phyloP scores from a whole-genome alignment of 2,888 invertebrate species.

The Sclerodermus sp. region DNA sequence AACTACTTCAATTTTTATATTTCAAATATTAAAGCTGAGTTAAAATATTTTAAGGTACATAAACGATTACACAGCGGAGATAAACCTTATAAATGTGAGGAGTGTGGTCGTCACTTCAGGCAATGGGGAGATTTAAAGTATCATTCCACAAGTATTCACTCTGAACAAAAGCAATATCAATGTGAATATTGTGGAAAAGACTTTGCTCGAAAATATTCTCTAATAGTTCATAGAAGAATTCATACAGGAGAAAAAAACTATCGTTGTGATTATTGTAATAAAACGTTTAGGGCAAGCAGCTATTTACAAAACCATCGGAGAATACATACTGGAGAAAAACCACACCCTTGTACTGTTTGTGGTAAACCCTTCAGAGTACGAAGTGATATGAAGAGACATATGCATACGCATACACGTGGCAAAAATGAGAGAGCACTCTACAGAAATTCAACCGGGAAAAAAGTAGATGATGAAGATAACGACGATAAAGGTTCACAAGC shows the following conservation, averaged over 20 bases:
- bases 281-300: conserved; percentile 82
- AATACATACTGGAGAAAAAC: conserved; percentile 84
- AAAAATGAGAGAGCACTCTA: conserved; percentile 38
- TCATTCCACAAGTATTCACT: conserved; percentile 81
- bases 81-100: conserved; percentile 80
- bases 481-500: conserved; percentile 27
- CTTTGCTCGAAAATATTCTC: conserved; percentile 84
- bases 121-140: conserved; percentile 90
- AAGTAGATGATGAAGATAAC: conserved; percentile 15
- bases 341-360: conserved; percentile 75
- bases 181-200: conserved; percentile 89
- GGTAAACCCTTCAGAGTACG: conserved; percentile 81
- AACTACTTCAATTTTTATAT: too few species aligned
- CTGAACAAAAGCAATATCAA: conserved; percentile 78
- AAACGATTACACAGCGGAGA: conserved; percentile 80
- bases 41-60: conserved; percentile 66
- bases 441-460: conserved; percentile 40
- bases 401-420: conserved; percentile 67
- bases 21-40: background rate
- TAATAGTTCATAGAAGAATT: conserved; percentile 81
- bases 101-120: conserved; percentile 77
- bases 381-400: conserved; percentile 81
- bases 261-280: conserved; percentile 81
- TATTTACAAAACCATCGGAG: conserved; percentile 82
- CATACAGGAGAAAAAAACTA: conserved; percentile 88